Percentiles rank a stretch among this genome's conserved stretches.
phyloP scores from a whole-genome alignment of 2,797 vertebrate species.

The Paramormyrops hopkinsi region DNA sequence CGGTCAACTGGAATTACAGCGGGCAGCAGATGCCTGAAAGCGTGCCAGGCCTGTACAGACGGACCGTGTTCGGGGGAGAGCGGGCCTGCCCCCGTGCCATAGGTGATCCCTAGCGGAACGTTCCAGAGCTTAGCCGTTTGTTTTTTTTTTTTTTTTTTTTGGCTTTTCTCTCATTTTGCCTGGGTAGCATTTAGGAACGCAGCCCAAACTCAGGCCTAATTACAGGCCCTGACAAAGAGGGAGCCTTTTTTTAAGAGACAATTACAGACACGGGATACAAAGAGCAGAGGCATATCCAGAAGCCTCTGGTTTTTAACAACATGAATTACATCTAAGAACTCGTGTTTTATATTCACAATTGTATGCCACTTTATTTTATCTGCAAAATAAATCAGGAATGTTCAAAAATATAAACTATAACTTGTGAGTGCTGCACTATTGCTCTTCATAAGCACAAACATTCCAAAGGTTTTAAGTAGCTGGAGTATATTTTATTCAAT shows the following conservation, averaged over 20 bases:
- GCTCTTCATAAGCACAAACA: neutral
- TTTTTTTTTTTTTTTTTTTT: slow-evolving; percentile 2
- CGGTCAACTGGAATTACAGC: slow-evolving; percentile 85
- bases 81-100: slow-evolving; percentile 78
- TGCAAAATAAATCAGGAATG: neutral
- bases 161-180: slow-evolving; percentile 51
- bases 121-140: slow-evolving; percentile 62
- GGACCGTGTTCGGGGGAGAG: slow-evolving; percentile 80
- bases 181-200: slow-evolving; percentile 46
- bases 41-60: slow-evolving; percentile 92
- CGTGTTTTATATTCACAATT: neutral
- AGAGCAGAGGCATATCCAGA: neutral
- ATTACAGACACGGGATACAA: slow-evolving; percentile 16
- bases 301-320: neutral
- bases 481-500: neutral
- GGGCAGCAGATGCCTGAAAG: slow-evolving; percentile 94
- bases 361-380: neutral
- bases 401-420: neutral
- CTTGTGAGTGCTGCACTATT: neutral
- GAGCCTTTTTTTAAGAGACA: slow-evolving; percentile 4
- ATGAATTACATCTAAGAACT: slow-evolving; percentile 11
- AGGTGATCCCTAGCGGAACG: slow-evolving; percentile 79
- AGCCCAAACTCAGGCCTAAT: slow-evolving; percentile 40
- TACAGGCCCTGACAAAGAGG: slow-evolving; percentile 37
- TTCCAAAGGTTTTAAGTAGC: neutral